These are phyloP conservation scores for Piprites chloris DNA, from an alignment of 2,113 vertebrate genomes.

Conservation along the genomic window DNA sequence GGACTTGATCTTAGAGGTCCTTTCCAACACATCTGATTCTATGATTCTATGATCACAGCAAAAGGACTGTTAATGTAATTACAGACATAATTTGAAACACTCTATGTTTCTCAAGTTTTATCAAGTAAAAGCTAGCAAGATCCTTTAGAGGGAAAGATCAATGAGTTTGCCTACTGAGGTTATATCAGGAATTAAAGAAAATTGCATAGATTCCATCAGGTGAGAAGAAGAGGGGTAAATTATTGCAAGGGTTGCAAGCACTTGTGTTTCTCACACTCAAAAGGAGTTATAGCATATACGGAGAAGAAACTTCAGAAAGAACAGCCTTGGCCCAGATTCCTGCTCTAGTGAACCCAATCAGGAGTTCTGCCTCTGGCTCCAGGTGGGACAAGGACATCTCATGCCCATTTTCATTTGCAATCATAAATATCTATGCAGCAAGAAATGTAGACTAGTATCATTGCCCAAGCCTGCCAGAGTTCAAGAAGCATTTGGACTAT, in stretches of 20 bases:
- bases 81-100: neutral
- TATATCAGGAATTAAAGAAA: neutral
- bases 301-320: neutral
- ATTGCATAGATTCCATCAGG: neutral
- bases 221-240: neutral
- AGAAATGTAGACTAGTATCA: neutral
- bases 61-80: neutral
- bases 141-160: neutral
- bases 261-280: neutral
- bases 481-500: neutral
- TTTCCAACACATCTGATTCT: too few relatives aligned
- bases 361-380: neutral
- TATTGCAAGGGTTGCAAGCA: neutral
- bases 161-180: neutral
- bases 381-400: neutral
- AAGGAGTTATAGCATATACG: neutral
- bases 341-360: neutral
- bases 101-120: neutral
- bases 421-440: neutral
- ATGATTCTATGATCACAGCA: too few relatives aligned
- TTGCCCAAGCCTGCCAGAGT: neutral
- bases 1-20: too few relatives aligned
- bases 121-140: neutral
- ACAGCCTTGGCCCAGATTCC: neutral
- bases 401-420: neutral